Base-by-base conservation (phyloP, 2,797 vertebrate genomes). In the Bothrops alternatus region DNA sequence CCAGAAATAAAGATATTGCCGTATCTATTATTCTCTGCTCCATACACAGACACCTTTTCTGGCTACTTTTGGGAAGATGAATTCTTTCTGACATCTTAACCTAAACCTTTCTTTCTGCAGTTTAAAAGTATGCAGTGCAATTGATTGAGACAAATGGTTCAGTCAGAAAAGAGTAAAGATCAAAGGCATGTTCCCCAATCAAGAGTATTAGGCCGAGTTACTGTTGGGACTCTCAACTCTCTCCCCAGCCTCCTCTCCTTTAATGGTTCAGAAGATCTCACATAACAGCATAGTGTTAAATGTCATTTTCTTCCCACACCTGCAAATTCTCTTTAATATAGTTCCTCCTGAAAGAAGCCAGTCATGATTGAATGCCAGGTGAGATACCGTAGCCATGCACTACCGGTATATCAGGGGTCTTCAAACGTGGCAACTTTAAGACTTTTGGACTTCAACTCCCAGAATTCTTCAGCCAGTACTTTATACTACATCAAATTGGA, bases 301-400 rank as follows among this genome's bases (percentile, higher is more conserved):
- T 86, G 91, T 56, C 96, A 91, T 91, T 89, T 94, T 89, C 93
- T 69, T 89, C 86, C 61, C 90, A 57, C 55, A 93, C n/a, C 56
- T 86, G 55, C 63, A 88, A 93, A 93, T 93, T 86, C 88, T 92
- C 10, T 37, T 8, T 90, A 56, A 61, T 10, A 89, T 63, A 86
- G 92, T 56, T 92, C 7, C 82, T 93, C 69, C 90, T 4, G 89
- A 90, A 92, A 93, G n/a, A 91, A 1, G 28, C 55, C 92, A 37
- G 88, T 57, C 4, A 91, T 90, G 90, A 93, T 69, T 94, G 85
- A 25, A 69, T 32, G 65, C 20, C 90, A 92, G 69, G 23, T 1
- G 0, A 96, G 90, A 37, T 53, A 8, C 65, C 55, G 0, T 10
- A 92, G 56, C 23, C 87, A 88, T 42, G 91, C 0, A 87, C 78